Conservation (phyloP, 2,797 vertebrate genomes). For the Ibycter americanus region DNA sequence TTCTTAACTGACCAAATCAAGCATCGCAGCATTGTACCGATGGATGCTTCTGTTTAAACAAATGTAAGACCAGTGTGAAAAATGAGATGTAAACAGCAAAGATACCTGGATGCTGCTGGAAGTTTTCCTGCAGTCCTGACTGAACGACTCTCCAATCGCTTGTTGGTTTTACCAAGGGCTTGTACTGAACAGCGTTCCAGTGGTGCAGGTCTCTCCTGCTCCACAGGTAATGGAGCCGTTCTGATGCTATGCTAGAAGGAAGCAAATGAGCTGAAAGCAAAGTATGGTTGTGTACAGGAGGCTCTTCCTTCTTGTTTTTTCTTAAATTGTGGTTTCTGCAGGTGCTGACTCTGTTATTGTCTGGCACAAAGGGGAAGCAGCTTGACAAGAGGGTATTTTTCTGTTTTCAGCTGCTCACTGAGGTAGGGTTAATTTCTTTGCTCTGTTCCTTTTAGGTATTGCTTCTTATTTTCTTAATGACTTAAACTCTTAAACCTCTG, state of each 20-base stretch:
- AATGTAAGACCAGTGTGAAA: not conserved
- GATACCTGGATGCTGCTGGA: not conserved
- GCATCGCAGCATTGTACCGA: not conserved
- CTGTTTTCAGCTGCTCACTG: not conserved
- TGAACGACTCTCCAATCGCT: fast-evolving
- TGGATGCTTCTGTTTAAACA: not conserved
- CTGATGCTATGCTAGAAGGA: not conserved
- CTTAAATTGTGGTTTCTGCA: not conserved
- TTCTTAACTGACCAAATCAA: not conserved
- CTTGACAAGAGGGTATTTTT: not conserved
- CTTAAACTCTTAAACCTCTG: not conserved
- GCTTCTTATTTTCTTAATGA: not conserved
- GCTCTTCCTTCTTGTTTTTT: not conserved
- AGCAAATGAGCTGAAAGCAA: not conserved
- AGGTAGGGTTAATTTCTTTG: not conserved
- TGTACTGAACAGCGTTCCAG: not conserved
- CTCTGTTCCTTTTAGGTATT: not conserved
- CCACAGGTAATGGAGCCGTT: not conserved
- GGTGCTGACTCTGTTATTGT: not conserved
- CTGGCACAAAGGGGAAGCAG: not conserved
- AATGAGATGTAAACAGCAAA: not conserved
- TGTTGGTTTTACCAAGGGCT: not conserved
- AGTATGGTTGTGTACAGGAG: not conserved
- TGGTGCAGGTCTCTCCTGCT: not conserved
- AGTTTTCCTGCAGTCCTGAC: not conserved